phyloP scores from a whole-genome alignment of 2,888 invertebrate species.

The Torymus auratus region DNA sequence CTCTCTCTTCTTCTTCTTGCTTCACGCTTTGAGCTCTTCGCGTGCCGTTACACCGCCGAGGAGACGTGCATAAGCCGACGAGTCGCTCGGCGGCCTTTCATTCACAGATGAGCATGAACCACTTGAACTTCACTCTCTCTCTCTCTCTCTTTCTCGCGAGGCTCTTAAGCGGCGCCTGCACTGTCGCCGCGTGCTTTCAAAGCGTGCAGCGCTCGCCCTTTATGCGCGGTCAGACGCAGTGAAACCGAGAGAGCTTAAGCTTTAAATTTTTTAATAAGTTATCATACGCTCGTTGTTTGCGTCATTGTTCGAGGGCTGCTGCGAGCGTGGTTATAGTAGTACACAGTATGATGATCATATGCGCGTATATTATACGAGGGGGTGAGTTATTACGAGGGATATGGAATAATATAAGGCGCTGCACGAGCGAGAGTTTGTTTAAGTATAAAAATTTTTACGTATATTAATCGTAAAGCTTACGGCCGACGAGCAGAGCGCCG shows the following conservation, averaged over 20 bases:
- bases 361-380: no score
- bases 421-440: slow-evolving; percentile 13
- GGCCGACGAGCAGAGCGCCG: slow-evolving; percentile 6
- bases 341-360: no score
- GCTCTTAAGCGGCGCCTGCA: background rate
- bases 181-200: no score
- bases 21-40: background rate
- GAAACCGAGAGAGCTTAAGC: no score
- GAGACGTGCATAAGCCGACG: background rate
- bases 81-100: background rate
- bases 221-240: no score
- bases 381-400: no score
- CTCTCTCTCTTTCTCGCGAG: background rate
- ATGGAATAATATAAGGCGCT: no score
- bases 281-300: no score
- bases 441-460: slow-evolving; percentile 27
- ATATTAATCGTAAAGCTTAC: slow-evolving; percentile 44
- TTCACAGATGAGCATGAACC: slow-evolving; percentile 4
- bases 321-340: no score
- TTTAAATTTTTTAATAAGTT: no score
- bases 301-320: no score
- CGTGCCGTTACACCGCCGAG: background rate
- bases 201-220: no score
- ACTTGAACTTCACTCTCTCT: background rate
- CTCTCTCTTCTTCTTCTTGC: background rate